A percentile compares a stretch with the other conserved stretches of the same genome.
Evolutionary conservation across 2,113 vertebrate species (phyloP).

Genomic region (Meleagris gallopavo): DNA sequence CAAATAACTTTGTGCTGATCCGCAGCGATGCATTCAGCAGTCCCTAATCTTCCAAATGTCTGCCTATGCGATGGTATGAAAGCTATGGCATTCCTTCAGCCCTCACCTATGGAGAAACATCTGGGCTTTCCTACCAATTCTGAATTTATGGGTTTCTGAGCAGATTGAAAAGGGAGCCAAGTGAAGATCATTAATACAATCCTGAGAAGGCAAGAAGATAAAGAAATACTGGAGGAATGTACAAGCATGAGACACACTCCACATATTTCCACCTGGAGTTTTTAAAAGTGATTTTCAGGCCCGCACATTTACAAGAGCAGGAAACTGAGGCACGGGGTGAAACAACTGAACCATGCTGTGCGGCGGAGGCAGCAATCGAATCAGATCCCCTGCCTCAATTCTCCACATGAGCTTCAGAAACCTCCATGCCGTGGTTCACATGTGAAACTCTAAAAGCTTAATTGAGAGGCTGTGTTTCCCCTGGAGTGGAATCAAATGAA

Average conservation of each 20-base stretch:
- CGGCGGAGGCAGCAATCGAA: accelerated
- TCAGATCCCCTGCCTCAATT: not conserved
- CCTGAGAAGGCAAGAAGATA: not conserved
- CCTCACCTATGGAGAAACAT: slow-evolving; percentile 58
- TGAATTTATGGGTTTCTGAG: slow-evolving; percentile 24
- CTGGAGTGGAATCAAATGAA: slow-evolving; percentile 65
- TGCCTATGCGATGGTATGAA: slow-evolving; percentile 24
- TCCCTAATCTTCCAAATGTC: slow-evolving; percentile 49
- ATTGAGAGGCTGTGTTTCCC: slow-evolving; percentile 48
- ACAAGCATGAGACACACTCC: not conserved
- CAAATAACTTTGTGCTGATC: slow-evolving; percentile 63
- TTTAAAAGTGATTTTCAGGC: not conserved
- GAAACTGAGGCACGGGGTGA: not conserved
- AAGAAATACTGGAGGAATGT: not conserved
- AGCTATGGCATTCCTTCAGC: slow-evolving; percentile 24
- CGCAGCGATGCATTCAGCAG: slow-evolving; percentile 17
- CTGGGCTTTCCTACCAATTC: slow-evolving; percentile 29
- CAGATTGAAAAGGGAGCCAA: not conserved
- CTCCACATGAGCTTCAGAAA: not conserved
- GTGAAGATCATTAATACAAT: not conserved
- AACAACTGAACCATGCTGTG: not conserved
- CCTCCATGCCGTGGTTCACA: not conserved
- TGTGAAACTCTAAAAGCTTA: slow-evolving; percentile 51
- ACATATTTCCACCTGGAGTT: not conserved
- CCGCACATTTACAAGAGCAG: not conserved